phyloP scores from a whole-genome alignment of 2,888 invertebrate genomes.

The Polietes domitor region DNA sequence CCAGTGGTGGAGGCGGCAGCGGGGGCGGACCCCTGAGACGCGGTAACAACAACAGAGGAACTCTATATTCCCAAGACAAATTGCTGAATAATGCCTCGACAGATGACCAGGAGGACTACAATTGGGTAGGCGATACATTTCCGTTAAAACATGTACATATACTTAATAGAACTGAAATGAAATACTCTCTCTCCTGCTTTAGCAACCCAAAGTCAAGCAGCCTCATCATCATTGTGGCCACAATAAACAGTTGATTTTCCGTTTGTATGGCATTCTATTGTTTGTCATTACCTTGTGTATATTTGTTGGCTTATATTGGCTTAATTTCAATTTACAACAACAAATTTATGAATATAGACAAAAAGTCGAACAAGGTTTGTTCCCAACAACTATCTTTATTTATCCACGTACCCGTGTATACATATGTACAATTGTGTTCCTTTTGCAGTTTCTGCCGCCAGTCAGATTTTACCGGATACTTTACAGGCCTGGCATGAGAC shows the following conservation, averaged over 20 bases:
- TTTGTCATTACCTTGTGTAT: conserved; percentile 75
- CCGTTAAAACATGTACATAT: background rate
- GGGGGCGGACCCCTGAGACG: conserved; percentile 70
- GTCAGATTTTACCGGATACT: conserved; percentile 86
- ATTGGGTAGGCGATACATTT: conserved; percentile 76
- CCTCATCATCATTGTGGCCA: conserved; percentile 74
- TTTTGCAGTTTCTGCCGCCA: conserved; percentile 84
- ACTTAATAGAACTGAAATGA: background rate
- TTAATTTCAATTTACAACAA: conserved; percentile 79
- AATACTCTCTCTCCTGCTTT: conserved; percentile 8
- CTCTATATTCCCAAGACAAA: conserved; percentile 82
- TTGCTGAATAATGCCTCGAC: conserved; percentile 84
- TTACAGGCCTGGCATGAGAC: conserved; percentile 88
- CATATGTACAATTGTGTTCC: background rate
- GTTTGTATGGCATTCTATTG: conserved; percentile 77
- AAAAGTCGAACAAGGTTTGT: conserved; percentile 79
- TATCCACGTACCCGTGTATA: background rate
- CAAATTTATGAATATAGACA: conserved; percentile 79
- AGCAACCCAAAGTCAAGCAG: conserved; percentile 72
- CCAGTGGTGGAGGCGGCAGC: conserved; percentile 22
- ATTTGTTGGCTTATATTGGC: conserved; percentile 78
- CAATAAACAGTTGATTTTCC: conserved; percentile 75
- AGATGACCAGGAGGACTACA: conserved; percentile 83
- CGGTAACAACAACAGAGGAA: conserved; percentile 68
- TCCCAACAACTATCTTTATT: background rate